Evolutionary conservation across 1,140 invertebrate species (phyloP).

Genomic region (Conus ventricosus): DNA sequence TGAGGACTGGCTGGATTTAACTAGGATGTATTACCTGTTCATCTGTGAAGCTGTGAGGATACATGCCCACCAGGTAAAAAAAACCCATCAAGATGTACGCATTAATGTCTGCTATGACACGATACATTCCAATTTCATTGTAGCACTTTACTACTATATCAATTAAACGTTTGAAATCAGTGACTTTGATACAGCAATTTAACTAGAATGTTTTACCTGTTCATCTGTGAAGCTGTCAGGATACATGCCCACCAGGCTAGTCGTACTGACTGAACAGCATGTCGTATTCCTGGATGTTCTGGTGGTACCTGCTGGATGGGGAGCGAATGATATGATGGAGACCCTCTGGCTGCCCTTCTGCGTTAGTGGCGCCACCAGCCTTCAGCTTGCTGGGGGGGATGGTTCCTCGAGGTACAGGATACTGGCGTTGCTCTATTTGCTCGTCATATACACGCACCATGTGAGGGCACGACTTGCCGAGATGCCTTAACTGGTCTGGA

Average conservation of each 20-base stretch:
- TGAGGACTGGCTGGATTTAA: too few species aligned
- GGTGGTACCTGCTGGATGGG: conserved; percentile 38
- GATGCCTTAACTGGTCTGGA: conserved; percentile 52
- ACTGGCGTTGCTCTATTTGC: conserved; percentile 57
- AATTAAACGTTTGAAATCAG: too few species aligned
- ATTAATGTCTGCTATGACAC: too few species aligned
- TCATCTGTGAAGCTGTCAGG: conserved; percentile 62
- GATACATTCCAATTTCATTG: too few species aligned
- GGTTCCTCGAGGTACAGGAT: conserved; percentile 54
- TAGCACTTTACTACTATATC: too few species aligned
- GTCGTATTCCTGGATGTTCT: conserved; percentile 58
- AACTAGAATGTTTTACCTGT: not conserved
- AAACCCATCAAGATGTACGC: too few species aligned
- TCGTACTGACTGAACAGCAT: not conserved
- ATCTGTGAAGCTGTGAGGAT: too few species aligned
- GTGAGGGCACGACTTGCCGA: conserved; percentile 51
- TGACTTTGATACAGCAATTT: too few species aligned
- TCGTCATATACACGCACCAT: conserved; percentile 67
- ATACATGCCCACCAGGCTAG: conserved; percentile 56
- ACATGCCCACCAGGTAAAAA: too few species aligned
- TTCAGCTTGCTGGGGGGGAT: conserved; percentile 26
- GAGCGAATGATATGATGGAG: conserved; percentile 62
- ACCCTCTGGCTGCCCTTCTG: conserved; percentile 53
- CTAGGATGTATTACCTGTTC: too few species aligned
- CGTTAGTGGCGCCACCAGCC: not conserved